A percentile compares a stretch with the other conserved stretches of the same genome.
phyloP scores from a whole-genome alignment of 2,797 vertebrate genomes.

The Furcifer pardalis region DNA sequence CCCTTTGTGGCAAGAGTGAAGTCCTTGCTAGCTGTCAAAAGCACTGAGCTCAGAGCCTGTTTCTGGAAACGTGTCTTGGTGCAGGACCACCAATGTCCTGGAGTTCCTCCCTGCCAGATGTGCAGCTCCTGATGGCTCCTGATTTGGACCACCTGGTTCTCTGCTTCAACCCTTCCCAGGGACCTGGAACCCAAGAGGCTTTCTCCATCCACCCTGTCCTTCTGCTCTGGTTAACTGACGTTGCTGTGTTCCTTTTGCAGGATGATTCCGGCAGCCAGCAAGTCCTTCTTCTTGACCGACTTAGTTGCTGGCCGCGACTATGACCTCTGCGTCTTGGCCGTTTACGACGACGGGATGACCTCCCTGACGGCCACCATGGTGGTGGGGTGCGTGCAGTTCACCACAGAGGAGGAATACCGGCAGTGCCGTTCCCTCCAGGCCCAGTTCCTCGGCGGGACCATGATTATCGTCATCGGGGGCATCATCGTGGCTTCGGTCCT shows the following conservation, averaged over 20 bases:
- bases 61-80: too few species aligned
- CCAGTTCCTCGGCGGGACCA: constrained; percentile 88
- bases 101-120: too few species aligned
- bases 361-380: constrained; percentile 82
- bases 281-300: constrained; percentile 86
- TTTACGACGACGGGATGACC: constrained; percentile 84
- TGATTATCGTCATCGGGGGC: constrained; percentile 92
- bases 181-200: neutral
- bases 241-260: constrained; percentile 70
- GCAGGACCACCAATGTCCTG: too few species aligned
- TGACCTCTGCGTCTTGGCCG: constrained; percentile 86
- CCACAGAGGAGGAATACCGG: constrained; percentile 79
- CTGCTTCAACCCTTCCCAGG: too few species aligned
- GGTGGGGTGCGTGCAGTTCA: constrained; percentile 86
- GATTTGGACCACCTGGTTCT: too few species aligned
- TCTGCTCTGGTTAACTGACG: neutral
- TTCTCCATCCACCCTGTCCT: neutral
- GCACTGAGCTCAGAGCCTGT: too few species aligned
- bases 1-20: too few species aligned
- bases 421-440: constrained; percentile 86
- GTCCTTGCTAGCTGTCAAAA: too few species aligned
- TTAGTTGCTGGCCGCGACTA: constrained; percentile 86
- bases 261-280: constrained; percentile 89
- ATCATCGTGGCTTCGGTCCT: constrained; percentile 91
- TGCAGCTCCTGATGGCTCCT: too few species aligned